Evolutionary conservation across 2,888 invertebrate genomes (phyloP), one percentile per base, ranked within the genome.

Genomic region (Cotesia congregata): DNA sequence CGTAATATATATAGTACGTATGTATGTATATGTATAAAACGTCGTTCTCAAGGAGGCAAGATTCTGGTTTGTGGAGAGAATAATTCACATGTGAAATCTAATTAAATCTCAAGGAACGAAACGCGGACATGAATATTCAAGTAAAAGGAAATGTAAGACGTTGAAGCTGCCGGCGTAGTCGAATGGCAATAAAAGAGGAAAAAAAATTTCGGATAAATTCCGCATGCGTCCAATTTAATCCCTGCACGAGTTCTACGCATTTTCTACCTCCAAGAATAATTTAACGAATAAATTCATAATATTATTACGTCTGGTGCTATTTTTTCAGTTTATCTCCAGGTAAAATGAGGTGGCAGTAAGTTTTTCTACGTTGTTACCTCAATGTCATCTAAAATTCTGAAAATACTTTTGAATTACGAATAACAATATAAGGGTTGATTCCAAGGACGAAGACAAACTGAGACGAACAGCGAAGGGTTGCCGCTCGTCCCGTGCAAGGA

Each of bases 231-330:
- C 77, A 80, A 80, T 80, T 80, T 80, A 79, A 80, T 81, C 78
- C 74, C 39, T 70, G 73, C 72, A 74, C 75, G 62, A 61, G 77
- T 9, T 67, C 67, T 61, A 62, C 6, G 64, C n/a, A 62, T 40
- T 39, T 50, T 68, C 38, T 67, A 76, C 38, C 60, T 65, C 39
- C 6, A 59, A 60, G 40, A 80, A 82, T 80, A 80, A 80, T 80
- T 79, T 77, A 82, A 78, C 73, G 73, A 80, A 82, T 82, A 82
- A 82, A 82, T 82, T 80, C 75, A 74, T 77, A 79, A 81, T 78
- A 81, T 81, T 81, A 81, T 81, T 69, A 78, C 77, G 50, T 50
- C 75, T 70, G 40, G 65, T 65, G 15, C 41, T 70, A 68, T 76
- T 70, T 38, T n/a, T 72, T 70, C 38, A 67, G 71, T 61, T 72